A percentile compares a stretch with the other conserved stretches of the same genome.
Conservation (phyloP, 2,797 vertebrate species). For the Falco rusticolus region DNA sequence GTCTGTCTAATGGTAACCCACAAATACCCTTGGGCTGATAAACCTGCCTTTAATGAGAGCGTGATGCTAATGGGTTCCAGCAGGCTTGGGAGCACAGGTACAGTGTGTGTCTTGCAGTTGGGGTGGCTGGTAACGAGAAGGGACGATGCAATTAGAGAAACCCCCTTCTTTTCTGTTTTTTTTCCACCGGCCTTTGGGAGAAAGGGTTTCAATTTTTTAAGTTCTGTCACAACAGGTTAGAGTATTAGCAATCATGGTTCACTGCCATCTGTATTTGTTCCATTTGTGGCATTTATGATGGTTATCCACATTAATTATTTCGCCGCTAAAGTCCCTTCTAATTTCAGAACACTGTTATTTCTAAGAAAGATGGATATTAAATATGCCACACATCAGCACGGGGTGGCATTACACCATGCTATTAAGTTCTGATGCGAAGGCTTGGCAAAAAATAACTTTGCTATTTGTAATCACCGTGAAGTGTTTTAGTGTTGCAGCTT, state of each 20-base stretch:
- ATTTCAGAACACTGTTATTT: conserved; percentile 77
- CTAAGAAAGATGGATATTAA: conserved; percentile 79
- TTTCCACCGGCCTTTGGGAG: neutral
- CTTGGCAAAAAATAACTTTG: conserved; percentile 73
- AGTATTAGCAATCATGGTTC: conserved; percentile 66
- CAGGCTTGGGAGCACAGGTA: neutral
- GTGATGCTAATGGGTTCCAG: neutral
- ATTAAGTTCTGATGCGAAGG: conserved; percentile 74
- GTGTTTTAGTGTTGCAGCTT: conserved; percentile 67
- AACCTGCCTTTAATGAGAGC: neutral
- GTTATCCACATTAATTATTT: conserved; percentile 82
- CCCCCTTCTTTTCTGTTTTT: neutral
- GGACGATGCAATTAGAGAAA: conserved; percentile 16
- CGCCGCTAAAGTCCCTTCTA: conserved; percentile 73
- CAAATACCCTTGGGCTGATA: neutral
- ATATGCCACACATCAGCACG: conserved; percentile 77
- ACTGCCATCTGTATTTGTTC: conserved; percentile 75
- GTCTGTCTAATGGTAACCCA: neutral
- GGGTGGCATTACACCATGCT: conserved; percentile 72
- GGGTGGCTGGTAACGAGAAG: neutral
- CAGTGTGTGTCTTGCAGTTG: fast-evolving
- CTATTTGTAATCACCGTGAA: conserved; percentile 76
- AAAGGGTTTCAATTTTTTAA: conserved; percentile 57
- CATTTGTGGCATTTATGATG: conserved; percentile 72
- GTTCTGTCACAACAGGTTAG: conserved; percentile 74